Base-by-base conservation (phyloP, 2,888 invertebrate species). In the Spisula solida region DNA sequence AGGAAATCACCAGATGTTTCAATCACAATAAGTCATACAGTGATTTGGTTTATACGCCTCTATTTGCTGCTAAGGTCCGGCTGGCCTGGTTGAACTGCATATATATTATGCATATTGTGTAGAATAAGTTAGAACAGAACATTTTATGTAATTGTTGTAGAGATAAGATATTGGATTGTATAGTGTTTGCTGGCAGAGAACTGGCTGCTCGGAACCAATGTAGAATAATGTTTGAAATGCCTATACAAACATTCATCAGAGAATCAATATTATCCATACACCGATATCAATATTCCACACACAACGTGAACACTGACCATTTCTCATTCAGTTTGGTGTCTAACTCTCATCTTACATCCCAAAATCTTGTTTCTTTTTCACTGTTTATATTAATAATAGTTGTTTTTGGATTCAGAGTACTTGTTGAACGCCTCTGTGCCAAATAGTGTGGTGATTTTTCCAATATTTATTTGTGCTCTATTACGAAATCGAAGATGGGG, bases 401-500 rank as follows among this genome's bases (percentile, higher is more conserved):
- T 31, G 75, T 75, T 29, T 31, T 70, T 2, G 25, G 8, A 70
- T 29, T 14, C 16, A 16, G 75, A 2, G 34, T 16, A 75, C 75
- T 75, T 31, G 31, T 31, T 4, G 75, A 75, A 14, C 0, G 18
- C 34, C 12, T 75, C 75, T 31, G 31, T 34, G 18, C 18, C 31
- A 18, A 34, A 31, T 34, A 18, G 75, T 75, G 34, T 75, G 29
- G 75, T 29, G 34, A 75, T 75, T 75, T 70, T 75, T 75, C 75
- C 75, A 75, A 75, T 75, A 75, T 75, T 75, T 75, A 75, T 31
- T n/a, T 75, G 34, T 75, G 34, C 31, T 75, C 75, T 6, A 31
- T 31, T 75, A 75, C 18, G 34, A 75, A 75, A 75, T 75, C 75
- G 75, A 75, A 75, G 75, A 75, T 34, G 75, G 75, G 75, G 34